Base-by-base conservation (phyloP, 2,888 invertebrate species). In the Abrostola triplasia region DNA sequence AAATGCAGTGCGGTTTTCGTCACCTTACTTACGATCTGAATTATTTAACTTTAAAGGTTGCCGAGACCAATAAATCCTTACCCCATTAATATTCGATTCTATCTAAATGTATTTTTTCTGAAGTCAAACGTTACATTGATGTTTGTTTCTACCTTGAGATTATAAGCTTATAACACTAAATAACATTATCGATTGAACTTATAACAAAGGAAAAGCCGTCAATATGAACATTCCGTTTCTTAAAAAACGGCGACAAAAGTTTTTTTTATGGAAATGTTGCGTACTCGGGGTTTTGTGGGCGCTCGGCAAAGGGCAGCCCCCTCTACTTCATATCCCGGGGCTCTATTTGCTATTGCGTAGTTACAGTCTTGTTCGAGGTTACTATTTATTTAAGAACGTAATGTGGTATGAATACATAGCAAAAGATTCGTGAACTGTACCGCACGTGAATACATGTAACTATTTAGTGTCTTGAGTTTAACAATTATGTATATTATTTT, bases 331-430 rank as follows among this genome's bases (percentile, higher is more conserved):
- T 69, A 69, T 59, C 77, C 73, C 73, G 68, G 60, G 73, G 79
- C 76, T 70, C 67, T 76, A 63, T 77, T 79, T 76, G 67, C 68
- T 65, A 63, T 73, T 68, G 60, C 68, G 66, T 75, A 70, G 72
- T 67, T 75, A 68, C 69, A 64, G 60, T 63, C 66, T 75, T 78
- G 67, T 71, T 74, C 59, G 59, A 65, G 63, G 66, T 64, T 69
- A 60, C 54, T 75, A 72, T 75, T 77, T 78, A 72, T 72, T 69
- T 78, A 75, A 72, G 59, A 67, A 64, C 61, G 59, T 69, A 69
- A 47, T 69, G 70, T 67, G 68, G 68, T 60, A 64, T 44, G 60
- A 64, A 64, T 71, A 70, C 57, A 47, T 51, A 58, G 54, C 51
- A 53, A 70, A 75, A 70, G 41, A 70, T 64, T 75, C 50, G 59